Conservation (phyloP, 64 coral and sea anemone species). For the Orbicella faveolata region DNA sequence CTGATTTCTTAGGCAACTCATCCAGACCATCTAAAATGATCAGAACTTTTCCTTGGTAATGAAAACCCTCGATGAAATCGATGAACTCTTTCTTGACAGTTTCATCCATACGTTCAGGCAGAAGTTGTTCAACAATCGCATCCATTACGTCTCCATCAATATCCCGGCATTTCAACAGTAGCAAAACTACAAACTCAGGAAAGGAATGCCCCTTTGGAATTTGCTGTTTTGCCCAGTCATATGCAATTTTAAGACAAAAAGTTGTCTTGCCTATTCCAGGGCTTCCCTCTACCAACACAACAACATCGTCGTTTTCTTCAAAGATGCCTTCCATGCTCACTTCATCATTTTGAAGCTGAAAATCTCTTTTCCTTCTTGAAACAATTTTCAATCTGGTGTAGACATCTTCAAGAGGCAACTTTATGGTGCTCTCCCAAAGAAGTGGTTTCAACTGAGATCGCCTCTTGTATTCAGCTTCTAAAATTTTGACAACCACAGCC, state of each 20-base stretch:
- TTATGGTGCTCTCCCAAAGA: not conserved
- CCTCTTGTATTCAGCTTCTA: not conserved
- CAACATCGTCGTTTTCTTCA: not conserved
- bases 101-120: not conserved
- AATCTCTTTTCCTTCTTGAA: not conserved
- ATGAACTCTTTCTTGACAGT: not conserved
- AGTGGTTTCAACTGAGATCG: not conserved
- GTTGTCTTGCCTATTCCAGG: constrained; percentile 48
- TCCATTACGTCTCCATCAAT: not conserved
- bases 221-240: constrained; percentile 31
- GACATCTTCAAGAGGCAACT: not conserved
- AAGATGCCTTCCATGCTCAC: not conserved
- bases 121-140: constrained; percentile 14
- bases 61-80: not conserved
- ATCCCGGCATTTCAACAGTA: constrained; percentile 36
- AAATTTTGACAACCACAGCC: not conserved
- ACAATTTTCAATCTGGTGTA: not conserved
- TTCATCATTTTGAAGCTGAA: not conserved
- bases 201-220: not conserved
- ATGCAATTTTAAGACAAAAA: constrained; percentile 34
- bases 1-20: constrained; percentile 9
- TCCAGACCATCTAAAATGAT: constrained; percentile 29
- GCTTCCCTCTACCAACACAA: not conserved
- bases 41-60: constrained; percentile 2
- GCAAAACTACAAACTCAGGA: not conserved